Base-by-base conservation (phyloP, 1,140 invertebrate species). In the Aphis craccivora region DNA sequence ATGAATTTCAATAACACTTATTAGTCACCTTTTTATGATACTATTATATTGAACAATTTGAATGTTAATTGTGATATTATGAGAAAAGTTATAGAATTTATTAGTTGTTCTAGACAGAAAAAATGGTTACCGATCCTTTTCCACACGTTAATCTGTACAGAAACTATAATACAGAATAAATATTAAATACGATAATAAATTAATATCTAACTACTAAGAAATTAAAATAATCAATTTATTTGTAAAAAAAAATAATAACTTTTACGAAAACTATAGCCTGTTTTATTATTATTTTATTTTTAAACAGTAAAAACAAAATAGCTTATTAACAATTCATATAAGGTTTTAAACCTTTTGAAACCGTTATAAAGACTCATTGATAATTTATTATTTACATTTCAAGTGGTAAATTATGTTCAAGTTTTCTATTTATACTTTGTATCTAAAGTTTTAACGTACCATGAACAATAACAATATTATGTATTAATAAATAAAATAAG, bases 321-420 rank as follows among this genome's bases (percentile, higher is more conserved):
- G 43, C 45, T 91, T 91, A 35, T 92, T 51, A 92, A 92, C 25
- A 91, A 91, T 76, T 91, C 40, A 76, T 43, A 43, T 43, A 43
- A 48, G 53, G 84, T 45, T n/a, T 86, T 30, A 86, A 48, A 30
- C 48, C 11, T 53, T 55, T 90, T 40, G 23, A 90, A 90, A 37
- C 84, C 84, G 43, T n/a, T n/a, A n/a, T 86, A 45, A 45, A 86
- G 83, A n/a, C 43, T 86, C 4, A 37, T 18, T 86, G 43, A 30
- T 86, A 55, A 90, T 90, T 90, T 90, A 90, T 90, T 90, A 90
- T 90, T 90, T 90, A 90, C 53, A 37, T 25, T 90, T 90, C 25
- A 43, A 90, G 51, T 55, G 88, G 23, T 55, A 90, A 55, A 90
- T 90, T 90, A 90, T 90, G 37, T 89, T 86, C 9, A 84, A 45